phyloP scores from a whole-genome alignment of 2,888 invertebrate species.

The Cabera pusaria region DNA sequence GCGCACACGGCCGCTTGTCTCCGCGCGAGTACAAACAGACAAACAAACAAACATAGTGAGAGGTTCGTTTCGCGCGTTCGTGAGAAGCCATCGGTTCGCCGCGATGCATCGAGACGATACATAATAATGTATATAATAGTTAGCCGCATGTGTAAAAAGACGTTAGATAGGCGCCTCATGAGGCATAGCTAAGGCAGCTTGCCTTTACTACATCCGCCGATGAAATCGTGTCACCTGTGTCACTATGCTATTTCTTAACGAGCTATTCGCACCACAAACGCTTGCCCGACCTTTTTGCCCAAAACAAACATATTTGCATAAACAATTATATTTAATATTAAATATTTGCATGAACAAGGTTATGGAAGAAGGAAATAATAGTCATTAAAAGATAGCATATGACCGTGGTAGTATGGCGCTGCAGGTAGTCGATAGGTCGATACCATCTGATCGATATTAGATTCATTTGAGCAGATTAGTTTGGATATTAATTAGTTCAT shows the following conservation, averaged over 20 bases:
- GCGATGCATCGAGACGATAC: constrained; percentile 74
- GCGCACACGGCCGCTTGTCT: constrained; percentile 79
- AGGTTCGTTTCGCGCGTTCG: constrained; percentile 75
- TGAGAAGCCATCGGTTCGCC: constrained; percentile 82
- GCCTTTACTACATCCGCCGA: constrained; percentile 23
- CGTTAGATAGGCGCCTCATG: constrained; percentile 58
- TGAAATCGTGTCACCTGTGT: constrained; percentile 12
- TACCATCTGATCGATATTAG: constrained; percentile 81
- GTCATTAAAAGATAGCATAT: constrained; percentile 37
- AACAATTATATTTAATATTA: too few species aligned
- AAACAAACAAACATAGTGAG: constrained; percentile 75
- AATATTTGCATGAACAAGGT: too few species aligned
- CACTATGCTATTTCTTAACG: constrained; percentile 29
- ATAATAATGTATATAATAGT: constrained; percentile 78
- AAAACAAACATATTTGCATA: too few species aligned
- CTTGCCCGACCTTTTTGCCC: too few species aligned
- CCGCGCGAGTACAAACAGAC: constrained; percentile 76
- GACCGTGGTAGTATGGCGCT: constrained; percentile 43
- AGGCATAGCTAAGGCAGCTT: constrained; percentile 46
- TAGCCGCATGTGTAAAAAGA: constrained; percentile 79
- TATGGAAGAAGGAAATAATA: too few species aligned
- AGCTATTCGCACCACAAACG: too few species aligned
- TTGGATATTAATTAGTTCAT: constrained; percentile 66
- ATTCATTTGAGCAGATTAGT: constrained; percentile 78
- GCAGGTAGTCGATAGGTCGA: constrained; percentile 63